These are phyloP conservation scores for Lepetodrilus schrolli DNA, from an alignment of 2,888 invertebrate species.

Conservation along the genomic window DNA sequence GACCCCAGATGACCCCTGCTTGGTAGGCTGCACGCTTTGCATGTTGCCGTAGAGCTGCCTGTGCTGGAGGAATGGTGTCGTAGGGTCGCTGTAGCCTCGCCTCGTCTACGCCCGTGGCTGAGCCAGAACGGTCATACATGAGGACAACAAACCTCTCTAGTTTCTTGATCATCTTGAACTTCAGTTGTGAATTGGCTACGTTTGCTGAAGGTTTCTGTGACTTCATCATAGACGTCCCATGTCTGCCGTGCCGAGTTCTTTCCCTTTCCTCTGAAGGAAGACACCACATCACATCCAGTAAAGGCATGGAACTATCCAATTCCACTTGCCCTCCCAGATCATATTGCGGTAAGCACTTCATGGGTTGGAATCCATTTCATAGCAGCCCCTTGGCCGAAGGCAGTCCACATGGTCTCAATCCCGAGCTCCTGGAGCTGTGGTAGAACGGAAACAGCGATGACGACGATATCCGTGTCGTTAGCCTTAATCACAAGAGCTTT, in stretches of 20 bases:
- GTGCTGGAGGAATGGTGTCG: conserved; percentile 37
- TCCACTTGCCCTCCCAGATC: too few relatives aligned
- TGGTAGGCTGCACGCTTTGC: conserved; percentile 37
- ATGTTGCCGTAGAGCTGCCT: conserved; percentile 30
- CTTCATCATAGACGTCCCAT: conserved; percentile 24
- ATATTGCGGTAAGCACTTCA: conserved; percentile 23
- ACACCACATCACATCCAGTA: conserved; percentile 38
- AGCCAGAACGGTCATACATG: conserved; percentile 43
- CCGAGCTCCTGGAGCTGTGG: conserved; percentile 1
- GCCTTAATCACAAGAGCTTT: conserved; percentile 35
- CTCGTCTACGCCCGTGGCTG: conserved; percentile 34
- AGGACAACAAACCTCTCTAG: conserved; percentile 34
- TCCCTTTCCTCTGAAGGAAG: conserved; percentile 31
- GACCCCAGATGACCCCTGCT: conserved; percentile 31
- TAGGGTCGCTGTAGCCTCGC: conserved; percentile 40
- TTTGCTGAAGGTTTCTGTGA: conserved; percentile 29
- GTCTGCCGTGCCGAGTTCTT: too few relatives aligned
- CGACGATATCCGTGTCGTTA: conserved; percentile 37
- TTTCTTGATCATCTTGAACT: too few relatives aligned
- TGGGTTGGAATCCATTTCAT: conserved; percentile 37
- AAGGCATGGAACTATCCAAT: too few relatives aligned
- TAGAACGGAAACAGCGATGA: conserved; percentile 33
- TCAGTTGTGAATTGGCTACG: too few relatives aligned
- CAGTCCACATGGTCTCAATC: conserved; percentile 34
- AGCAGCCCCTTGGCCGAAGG: conserved; percentile 32